Conservation (phyloP, 2,888 invertebrate genomes). For the Oscheius sp. region DNA sequence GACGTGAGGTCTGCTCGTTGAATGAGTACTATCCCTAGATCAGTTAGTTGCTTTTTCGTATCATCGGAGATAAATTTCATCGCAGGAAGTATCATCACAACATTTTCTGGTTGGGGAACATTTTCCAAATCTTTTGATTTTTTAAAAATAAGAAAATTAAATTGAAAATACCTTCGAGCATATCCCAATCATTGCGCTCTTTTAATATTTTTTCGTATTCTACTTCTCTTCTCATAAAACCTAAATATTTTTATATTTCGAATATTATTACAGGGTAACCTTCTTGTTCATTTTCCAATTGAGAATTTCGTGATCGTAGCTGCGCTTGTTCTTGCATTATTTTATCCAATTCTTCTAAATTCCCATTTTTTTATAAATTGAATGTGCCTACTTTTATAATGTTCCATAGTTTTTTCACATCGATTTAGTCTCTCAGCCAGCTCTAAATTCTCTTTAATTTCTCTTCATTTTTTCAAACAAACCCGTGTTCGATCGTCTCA, state of each 20-base stretch:
- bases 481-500: not conserved
- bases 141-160: not conserved
- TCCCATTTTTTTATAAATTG: not conserved
- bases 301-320: not conserved
- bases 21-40: constrained; percentile 18
- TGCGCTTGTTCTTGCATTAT: not conserved
- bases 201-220: constrained; percentile 3
- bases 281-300: constrained; percentile 15
- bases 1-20: constrained; percentile 15
- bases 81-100: constrained; percentile 5
- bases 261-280: not conserved
- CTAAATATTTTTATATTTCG: not conserved
- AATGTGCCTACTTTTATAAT: constrained; percentile 10
- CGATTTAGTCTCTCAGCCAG: not conserved
- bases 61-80: constrained; percentile 19
- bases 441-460: not conserved
- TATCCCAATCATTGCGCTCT: constrained; percentile 21
- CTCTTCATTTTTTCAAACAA: not conserved
- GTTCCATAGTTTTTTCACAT: not conserved
- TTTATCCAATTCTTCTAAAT: not conserved
- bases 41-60: constrained; percentile 16
- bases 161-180: not conserved
- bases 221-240: constrained; percentile 4
- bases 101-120: constrained; percentile 9
- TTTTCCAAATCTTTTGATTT: not conserved